Evolutionary conservation across 2,797 vertebrate genomes (phyloP), one percentile per base, ranked within the genome.

Genomic region (Muscicapa striata): DNA sequence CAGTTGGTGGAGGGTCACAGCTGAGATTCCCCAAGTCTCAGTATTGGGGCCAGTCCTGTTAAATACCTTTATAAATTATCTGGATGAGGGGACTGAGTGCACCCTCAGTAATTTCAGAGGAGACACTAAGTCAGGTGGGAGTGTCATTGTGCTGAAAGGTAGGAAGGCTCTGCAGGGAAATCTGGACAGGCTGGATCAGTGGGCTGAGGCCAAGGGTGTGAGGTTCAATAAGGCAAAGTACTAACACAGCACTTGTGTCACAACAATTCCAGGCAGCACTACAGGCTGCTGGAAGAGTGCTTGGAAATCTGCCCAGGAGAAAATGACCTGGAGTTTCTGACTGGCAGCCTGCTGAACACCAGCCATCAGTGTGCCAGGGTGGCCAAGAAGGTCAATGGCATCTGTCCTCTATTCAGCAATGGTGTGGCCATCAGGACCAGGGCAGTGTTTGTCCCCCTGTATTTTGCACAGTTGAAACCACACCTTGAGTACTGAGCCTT

Each of bases 401-500:
- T 48, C 15, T 24, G 36, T 13, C 26, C 22, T 43, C 3, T 10
- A 11, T 24, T 30, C 36, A 29, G 55, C 23, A 62, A 13, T 1
- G 68, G 13, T 6, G 32, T 9, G 9, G 6, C 48, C 63, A 75
- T 70, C 23, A 62, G 22, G 30, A 15, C 4, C 23, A 32, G 32
- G 10, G 13, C 23, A 81, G 13, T 12, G 20, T 30, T 16, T 2
- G 0, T 24, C 11, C 9, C 24, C 9, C 13, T 29, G 40, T 30
- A 24, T 10, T 46, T 23, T 4, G 23, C 23, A 40, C 20, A 8
- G 29, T 11, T 61, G 55, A 54, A 45, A 20, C 24, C 0, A 0
- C 24, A 34, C 16, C 17, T 69, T 5, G 13, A 45, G 20, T 40
- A 15, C 20, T 30, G 29, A 11, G n/a, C 15, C 9, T 61, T 68